These are phyloP conservation scores for Diaphora mendica DNA, from an alignment of 2,888 invertebrate genomes.

Conservation along the genomic window DNA sequence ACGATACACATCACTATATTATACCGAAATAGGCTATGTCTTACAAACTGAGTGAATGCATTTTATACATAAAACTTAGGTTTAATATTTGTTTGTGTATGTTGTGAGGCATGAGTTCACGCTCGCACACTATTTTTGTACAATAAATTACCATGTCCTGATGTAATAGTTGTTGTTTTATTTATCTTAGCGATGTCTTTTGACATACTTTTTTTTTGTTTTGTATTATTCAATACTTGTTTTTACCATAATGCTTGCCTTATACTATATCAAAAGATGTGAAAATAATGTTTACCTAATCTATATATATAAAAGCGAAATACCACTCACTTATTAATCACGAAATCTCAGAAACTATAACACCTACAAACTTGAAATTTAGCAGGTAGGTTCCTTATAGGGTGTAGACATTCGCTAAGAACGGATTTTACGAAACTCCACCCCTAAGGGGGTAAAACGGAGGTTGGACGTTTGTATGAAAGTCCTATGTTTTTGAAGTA, in stretches of 20 bases:
- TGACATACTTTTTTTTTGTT: constrained; percentile 34
- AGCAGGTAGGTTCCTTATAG: too few relatives aligned
- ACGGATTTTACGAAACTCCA: too few relatives aligned
- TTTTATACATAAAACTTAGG: constrained; percentile 83
- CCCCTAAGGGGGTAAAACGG: too few relatives aligned
- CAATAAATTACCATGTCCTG: constrained; percentile 85
- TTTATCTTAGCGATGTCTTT: constrained; percentile 58
- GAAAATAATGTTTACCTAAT: constrained; percentile 9
- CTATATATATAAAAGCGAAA: too few relatives aligned
- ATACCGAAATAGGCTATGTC: constrained; percentile 82
- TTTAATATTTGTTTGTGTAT: constrained; percentile 83
- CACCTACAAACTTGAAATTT: too few relatives aligned
- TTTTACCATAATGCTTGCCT: constrained; percentile 14
- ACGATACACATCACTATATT: constrained; percentile 79
- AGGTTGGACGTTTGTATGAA: too few relatives aligned
- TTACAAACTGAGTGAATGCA: constrained; percentile 84
- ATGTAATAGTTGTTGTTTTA: constrained; percentile 77
- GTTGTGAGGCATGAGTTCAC: constrained; percentile 83
- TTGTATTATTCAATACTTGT: constrained; percentile 27
- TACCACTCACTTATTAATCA: too few relatives aligned
- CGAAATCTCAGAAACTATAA: too few relatives aligned
- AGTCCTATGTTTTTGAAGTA: too few relatives aligned
- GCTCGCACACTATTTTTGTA: constrained; percentile 87
- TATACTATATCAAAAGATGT: constrained; percentile 13
- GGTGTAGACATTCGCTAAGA: too few relatives aligned